phyloP scores from a whole-genome alignment of 2,113 vertebrate species.

The Furnarius figulus region DNA sequence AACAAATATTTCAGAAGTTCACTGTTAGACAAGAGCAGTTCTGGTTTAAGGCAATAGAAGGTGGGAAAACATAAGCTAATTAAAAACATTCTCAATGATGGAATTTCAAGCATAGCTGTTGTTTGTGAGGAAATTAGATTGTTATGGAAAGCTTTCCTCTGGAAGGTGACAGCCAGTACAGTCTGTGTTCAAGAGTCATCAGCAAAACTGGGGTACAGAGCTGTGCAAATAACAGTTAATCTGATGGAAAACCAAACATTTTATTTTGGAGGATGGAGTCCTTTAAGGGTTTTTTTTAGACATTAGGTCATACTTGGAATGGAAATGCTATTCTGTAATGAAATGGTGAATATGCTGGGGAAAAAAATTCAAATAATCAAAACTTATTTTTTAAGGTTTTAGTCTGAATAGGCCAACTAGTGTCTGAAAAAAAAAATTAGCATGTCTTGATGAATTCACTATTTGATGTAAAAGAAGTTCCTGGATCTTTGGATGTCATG shows the following conservation, averaged over 20 bases:
- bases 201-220: neutral
- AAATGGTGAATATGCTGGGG: neutral
- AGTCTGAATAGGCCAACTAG: neutral
- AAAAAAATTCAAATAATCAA: neutral
- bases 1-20: neutral
- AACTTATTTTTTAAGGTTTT: neutral
- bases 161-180: neutral
- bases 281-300: neutral
- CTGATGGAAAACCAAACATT: neutral
- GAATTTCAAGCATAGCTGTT: neutral
- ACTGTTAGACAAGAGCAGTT: neutral
- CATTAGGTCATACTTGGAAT: neutral
- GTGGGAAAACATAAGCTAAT: neutral
- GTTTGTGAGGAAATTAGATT: neutral
- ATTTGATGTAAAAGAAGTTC: neutral
- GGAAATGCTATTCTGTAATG: neutral
- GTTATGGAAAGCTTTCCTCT: neutral
- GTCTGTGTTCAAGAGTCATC: neutral
- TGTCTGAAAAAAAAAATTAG: neutral
- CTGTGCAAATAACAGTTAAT: neutral
- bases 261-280: neutral
- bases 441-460: neutral
- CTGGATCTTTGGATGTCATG: neutral
- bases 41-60: neutral
- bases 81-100: neutral